Evolutionary conservation across 2,888 invertebrate genomes (phyloP).

Genomic region (Rhabditophanes sp.): DNA sequence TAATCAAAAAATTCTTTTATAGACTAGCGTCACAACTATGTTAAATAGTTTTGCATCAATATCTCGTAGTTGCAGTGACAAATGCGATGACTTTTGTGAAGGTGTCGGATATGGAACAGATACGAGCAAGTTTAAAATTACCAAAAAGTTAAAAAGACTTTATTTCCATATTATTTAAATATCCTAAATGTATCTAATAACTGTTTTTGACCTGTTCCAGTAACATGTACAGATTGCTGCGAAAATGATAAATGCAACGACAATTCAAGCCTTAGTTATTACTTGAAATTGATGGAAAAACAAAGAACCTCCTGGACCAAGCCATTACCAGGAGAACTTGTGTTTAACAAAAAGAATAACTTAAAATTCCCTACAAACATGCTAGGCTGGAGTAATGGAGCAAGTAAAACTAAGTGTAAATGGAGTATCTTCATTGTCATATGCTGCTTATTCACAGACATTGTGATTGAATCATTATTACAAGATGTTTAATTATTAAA

Average conservation of each 20-base stretch:
- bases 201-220: conserved; percentile 16
- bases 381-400: too few relatives aligned
- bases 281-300: conserved; percentile 16
- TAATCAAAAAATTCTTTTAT: conserved; percentile 5
- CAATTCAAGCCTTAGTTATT: conserved; percentile 30
- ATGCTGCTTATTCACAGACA: too few relatives aligned
- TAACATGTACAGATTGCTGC: conserved; percentile 39
- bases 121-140: too few relatives aligned
- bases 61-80: conserved; percentile 26
- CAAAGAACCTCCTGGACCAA: conserved; percentile 32
- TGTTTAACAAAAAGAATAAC: conserved; percentile 14
- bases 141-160: too few relatives aligned
- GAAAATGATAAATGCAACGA: conserved; percentile 27
- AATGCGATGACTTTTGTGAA: conserved; percentile 31
- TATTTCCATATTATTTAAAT: conserved; percentile 3
- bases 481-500: too few relatives aligned
- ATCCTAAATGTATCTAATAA: conserved; percentile 2
- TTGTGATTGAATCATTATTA: too few relatives aligned
- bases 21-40: conserved; percentile 34
- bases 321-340: conserved; percentile 27
- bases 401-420: too few relatives aligned
- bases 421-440: too few relatives aligned
- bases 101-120: conserved; percentile 35
- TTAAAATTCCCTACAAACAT: too few relatives aligned
- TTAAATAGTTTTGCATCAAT: conserved; percentile 35